Percentiles rank a stretch among this genome's conserved stretches.
Evolutionary conservation across 2,113 vertebrate species (phyloP).

Genomic region (Prolemur simus): DNA sequence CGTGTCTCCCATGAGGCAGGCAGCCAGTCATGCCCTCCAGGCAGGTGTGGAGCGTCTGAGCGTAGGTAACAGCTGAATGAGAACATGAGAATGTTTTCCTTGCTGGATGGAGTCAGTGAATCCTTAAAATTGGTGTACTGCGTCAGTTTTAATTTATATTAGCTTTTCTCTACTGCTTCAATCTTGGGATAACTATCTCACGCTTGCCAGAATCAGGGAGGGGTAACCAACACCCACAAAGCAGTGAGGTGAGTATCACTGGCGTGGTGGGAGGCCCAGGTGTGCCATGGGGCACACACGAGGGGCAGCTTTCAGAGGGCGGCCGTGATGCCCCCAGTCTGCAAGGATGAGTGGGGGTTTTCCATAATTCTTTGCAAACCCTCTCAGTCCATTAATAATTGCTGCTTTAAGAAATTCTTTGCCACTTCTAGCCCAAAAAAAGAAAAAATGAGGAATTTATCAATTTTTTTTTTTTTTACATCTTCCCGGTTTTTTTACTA

Average conservation of each 20-base stretch:
- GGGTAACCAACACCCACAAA: neutral
- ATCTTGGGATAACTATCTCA: neutral
- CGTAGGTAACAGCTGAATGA: neutral
- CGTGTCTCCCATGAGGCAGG: neutral
- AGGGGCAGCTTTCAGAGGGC: neutral
- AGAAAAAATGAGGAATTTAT: neutral
- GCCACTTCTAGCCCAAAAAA: neutral
- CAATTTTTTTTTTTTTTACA: neutral
- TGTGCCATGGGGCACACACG: rapidly evolving
- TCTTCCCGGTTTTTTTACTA: neutral
- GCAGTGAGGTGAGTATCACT: neutral
- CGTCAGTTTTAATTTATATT: neutral
- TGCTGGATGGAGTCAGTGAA: neutral
- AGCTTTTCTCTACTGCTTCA: neutral
- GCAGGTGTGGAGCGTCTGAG: neutral
- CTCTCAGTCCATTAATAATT: neutral
- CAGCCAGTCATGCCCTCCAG: neutral
- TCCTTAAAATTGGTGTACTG: neutral
- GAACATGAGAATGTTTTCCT: neutral
- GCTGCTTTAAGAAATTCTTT: neutral
- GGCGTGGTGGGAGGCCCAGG: neutral
- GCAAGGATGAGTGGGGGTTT: neutral
- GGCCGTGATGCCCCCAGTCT: neutral
- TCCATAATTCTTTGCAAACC: neutral
- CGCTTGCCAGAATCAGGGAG: neutral